phyloP scores from a whole-genome alignment of 2,113 vertebrate genomes.

The Mesoclemmys tuberculata region DNA sequence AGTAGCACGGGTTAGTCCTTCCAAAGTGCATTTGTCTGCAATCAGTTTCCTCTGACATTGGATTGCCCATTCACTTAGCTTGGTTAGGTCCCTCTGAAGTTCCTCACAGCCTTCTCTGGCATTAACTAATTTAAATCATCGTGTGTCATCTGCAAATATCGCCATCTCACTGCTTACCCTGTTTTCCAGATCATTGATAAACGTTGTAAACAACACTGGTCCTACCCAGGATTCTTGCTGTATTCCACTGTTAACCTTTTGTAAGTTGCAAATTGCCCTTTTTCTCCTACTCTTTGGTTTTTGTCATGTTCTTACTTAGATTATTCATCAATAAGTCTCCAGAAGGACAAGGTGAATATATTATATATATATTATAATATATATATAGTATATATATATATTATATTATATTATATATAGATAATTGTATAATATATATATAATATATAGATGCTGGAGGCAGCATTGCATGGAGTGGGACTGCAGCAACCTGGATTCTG shows the following conservation, averaged over 20 bases:
- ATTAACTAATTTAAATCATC: neutral
- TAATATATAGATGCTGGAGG: too few species aligned
- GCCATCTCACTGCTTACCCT: neutral
- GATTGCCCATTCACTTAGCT: neutral
- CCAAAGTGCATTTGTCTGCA: neutral
- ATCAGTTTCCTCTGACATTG: neutral
- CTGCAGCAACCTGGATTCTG: neutral
- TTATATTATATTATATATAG: too few species aligned
- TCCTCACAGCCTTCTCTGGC: accelerated
- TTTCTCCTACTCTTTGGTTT: neutral
- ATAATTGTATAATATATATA: too few species aligned
- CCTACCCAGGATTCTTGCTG: accelerated
- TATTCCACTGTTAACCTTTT: neutral
- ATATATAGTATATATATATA: too few species aligned
- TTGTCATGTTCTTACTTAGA: neutral
- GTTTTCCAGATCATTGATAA: accelerated
- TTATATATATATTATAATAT: too few species aligned
- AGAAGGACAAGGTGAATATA: accelerated
- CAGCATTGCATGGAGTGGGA: neutral
- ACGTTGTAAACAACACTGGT: neutral
- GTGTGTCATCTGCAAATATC: accelerated
- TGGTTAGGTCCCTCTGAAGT: neutral
- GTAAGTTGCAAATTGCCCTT: accelerated
- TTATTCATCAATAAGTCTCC: neutral
- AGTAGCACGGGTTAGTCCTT: neutral